These are phyloP conservation scores for Muschampia plurimacula DNA, from an alignment of 2,888 invertebrate species.

Conservation along the genomic window DNA sequence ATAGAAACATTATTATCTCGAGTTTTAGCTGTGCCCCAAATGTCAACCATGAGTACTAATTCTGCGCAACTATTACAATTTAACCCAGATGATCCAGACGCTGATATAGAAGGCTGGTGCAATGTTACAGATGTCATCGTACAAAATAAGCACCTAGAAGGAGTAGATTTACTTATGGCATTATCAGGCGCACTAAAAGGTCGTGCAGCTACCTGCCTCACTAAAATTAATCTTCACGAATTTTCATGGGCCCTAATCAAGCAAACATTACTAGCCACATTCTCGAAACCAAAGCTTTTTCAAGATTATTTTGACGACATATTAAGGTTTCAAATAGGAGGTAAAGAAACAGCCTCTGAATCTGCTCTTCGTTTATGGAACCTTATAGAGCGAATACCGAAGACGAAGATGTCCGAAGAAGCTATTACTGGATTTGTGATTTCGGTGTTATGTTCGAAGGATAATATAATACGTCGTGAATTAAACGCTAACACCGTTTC, in stretches of 20 bases:
- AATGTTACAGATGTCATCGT: neutral
- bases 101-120: neutral
- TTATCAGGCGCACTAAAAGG: neutral
- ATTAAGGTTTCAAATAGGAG: neutral
- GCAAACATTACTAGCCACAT: neutral
- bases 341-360: slow-evolving; percentile 2
- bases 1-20: neutral
- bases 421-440: neutral
- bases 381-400: neutral
- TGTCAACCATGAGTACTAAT: neutral
- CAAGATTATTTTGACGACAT: neutral
- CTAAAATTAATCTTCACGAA: neutral
- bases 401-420: neutral
- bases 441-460: neutral
- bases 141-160: neutral
- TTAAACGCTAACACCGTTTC: neutral
- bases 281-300: neutral
- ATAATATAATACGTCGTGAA: neutral
- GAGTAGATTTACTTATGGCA: neutral
- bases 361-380: neutral
- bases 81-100: neutral
- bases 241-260: neutral
- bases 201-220: slow-evolving; percentile 1
- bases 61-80: neutral
- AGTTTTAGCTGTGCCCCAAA: neutral